Base-by-base conservation (phyloP, 2,888 invertebrate species). In the Iselma pallidipennis region DNA sequence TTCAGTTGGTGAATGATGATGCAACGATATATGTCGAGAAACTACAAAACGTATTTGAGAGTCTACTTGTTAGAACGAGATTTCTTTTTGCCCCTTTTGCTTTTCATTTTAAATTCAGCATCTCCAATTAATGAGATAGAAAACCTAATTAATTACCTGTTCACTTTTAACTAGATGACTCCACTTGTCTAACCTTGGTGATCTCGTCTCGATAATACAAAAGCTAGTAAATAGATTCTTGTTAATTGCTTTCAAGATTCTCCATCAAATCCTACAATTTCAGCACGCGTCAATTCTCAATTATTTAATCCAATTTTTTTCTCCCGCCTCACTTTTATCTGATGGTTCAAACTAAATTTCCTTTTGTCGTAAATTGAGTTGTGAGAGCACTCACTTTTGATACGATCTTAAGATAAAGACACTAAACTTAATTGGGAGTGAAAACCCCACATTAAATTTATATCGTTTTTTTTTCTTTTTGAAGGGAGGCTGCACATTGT, bases 1-100 rank as follows among this genome's bases (percentile, higher is more conserved):
- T 70, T 71, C 68, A 70, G 66, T 61, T 55, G 21, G 21, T 68
- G 70, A 71, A 67, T 72, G 71, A 67, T 72, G 71, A 72, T 71
- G 72, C 68, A 72, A 72, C 63, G 66, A 60, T 58, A 68, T 65
- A 61, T 66, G 51, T 56, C 45, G 45, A 21, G 59, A 55, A 67
- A 56, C 60, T 29, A 55, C 60, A 60, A 61, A 66, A 59, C 48
- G 59, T 59, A 59, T 61, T 61, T 62, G 63, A 60, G 61, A 58
- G 59, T 61, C 14, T 59, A 65, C 65, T 65, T 60, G 63, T 61
- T 68, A 57, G 45, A 45, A 45, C 10, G 19, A 45, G 21, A 45
- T 45, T 21, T 21, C 1, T 45, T 21, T 45, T 45, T 21, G 21
- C 21, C 21, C 21, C 10, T 12, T 45, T 45, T 45, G 12, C 45